Conservation (phyloP, 2,797 vertebrate genomes). For the Phalloptychus januarius region DNA sequence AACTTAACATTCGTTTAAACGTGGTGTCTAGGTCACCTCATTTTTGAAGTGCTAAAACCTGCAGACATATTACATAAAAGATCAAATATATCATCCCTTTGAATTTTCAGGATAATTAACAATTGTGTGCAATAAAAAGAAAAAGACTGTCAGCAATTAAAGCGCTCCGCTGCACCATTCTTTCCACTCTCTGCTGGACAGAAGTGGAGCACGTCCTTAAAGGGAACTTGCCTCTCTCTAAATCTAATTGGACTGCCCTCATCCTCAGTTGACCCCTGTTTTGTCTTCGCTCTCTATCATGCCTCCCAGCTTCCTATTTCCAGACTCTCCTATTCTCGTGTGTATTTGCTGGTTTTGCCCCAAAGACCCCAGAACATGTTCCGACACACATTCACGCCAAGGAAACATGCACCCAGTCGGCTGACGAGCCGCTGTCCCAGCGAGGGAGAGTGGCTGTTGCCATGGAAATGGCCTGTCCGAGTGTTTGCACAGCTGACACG, state of each 20-base stretch:
- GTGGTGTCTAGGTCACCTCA: background rate
- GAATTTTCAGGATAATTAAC: conserved; percentile 46
- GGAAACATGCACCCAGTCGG: conserved; percentile 44
- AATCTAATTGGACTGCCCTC: conserved; percentile 24
- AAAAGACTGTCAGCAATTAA: conserved; percentile 32
- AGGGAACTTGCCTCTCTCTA: conserved; percentile 36
- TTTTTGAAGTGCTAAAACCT: conserved; percentile 10
- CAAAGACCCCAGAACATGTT: conserved; percentile 39
- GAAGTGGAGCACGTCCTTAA: conserved; percentile 56
- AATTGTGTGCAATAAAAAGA: conserved; percentile 26
- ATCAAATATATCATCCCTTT: conserved; percentile 42
- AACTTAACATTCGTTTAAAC: background rate
- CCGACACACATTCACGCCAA: conserved; percentile 42
- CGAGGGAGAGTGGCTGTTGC: conserved; percentile 57
- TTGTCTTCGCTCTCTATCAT: conserved; percentile 31
- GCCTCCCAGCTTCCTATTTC: conserved; percentile 50
- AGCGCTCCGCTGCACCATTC: conserved; percentile 25
- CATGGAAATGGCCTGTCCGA: conserved; percentile 64
- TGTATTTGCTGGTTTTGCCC: conserved; percentile 26
- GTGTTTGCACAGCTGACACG: conserved; percentile 77
- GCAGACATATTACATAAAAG: conserved; percentile 19
- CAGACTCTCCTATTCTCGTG: conserved; percentile 27
- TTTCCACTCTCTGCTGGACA: conserved; percentile 35
- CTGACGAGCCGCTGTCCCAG: conserved; percentile 61
- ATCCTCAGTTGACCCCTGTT: conserved; percentile 16